These are phyloP conservation scores for Brachypodius melanocephalos DNA, from an alignment of 2,113 vertebrate species.

Conservation along the genomic window DNA sequence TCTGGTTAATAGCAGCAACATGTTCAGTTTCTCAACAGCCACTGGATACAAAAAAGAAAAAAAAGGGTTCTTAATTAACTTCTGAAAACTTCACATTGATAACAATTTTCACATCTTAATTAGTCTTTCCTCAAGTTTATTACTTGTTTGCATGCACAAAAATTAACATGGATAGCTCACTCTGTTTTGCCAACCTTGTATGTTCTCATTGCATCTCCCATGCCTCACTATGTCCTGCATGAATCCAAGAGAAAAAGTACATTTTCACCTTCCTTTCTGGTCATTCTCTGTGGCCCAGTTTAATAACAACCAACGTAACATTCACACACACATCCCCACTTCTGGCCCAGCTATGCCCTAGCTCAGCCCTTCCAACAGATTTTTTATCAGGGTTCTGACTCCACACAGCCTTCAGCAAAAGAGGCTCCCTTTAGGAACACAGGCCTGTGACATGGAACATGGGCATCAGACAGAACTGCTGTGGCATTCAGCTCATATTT, in stretches of 20 bases:
- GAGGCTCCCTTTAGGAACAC: neutral
- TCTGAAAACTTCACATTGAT: neutral
- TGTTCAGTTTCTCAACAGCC: neutral
- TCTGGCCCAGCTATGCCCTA: neutral
- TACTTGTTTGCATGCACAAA: neutral
- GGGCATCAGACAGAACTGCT: neutral
- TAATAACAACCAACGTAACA: neutral
- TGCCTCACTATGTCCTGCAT: neutral
- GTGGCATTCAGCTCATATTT: neutral
- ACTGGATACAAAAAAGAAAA: neutral
- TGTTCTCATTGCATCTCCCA: neutral
- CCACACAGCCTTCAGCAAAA: neutral
- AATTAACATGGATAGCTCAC: neutral
- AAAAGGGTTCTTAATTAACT: neutral
- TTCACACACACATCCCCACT: rapidly evolving
- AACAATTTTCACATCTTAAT: neutral
- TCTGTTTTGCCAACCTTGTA: neutral
- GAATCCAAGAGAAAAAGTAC: neutral
- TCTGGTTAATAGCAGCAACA: neutral
- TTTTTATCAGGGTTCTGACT: neutral
- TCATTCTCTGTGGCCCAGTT: neutral
- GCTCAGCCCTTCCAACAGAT: neutral
- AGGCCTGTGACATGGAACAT: neutral
- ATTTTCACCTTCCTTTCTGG: neutral
- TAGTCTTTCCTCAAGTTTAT: neutral